Percentiles rank a stretch among this genome's conserved stretches.
Evolutionary conservation across 2,797 vertebrate species (phyloP).

Genomic region (Phylloscopus collybita): DNA sequence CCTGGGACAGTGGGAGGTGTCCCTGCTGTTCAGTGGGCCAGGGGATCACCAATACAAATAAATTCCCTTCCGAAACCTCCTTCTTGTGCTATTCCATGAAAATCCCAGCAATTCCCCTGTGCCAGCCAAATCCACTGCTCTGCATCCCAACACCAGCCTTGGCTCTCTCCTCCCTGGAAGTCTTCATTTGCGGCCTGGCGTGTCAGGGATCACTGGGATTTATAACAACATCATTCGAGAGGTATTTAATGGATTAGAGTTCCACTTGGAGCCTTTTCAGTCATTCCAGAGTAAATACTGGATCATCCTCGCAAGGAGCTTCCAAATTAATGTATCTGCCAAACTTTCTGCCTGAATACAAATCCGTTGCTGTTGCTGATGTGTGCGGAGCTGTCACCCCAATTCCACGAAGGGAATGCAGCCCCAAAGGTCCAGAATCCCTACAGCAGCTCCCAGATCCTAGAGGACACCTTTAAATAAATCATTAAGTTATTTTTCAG

Average conservation of each 20-base stretch:
- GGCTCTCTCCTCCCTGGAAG: not conserved
- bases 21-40: too few relatives aligned
- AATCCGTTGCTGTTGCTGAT: not conserved
- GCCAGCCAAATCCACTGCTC: not conserved
- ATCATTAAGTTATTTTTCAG: rapidly evolving
- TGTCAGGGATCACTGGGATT: not conserved
- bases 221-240: not conserved
- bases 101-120: not conserved
- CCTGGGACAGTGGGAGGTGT: rapidly evolving
- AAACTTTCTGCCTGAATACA: not conserved
- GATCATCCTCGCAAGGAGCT: constrained; percentile 12
- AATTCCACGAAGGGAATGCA: not conserved
- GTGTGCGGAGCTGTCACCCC: not conserved
- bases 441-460: not conserved
- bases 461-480: not conserved
- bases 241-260: constrained; percentile 17
- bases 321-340: not conserved
- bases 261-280: constrained; percentile 25
- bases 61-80: not conserved
- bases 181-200: not conserved
- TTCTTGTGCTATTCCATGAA: not conserved
- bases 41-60: not conserved
- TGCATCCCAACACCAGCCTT: not conserved
- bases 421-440: not conserved
- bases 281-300: constrained; percentile 17